Conservation (phyloP, 2,113 vertebrate species). For the Neogobius melanostomus region DNA sequence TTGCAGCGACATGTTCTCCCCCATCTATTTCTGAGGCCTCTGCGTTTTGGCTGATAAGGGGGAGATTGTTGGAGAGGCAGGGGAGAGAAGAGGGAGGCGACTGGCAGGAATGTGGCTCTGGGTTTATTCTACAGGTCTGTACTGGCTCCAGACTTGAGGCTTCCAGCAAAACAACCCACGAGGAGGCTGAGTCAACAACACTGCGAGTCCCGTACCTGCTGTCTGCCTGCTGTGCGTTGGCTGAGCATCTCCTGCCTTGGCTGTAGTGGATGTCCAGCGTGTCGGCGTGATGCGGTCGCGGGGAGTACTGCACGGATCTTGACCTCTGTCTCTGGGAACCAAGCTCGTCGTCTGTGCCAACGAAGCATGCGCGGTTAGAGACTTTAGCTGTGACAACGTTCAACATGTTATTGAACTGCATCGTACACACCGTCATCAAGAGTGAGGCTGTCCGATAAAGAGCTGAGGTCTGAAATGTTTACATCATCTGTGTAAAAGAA, state of each 20-base stretch:
- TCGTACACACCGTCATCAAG: conserved; percentile 86
- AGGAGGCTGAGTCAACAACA: conserved; percentile 6
- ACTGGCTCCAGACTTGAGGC: conserved; percentile 44
- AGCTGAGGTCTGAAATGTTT: conserved; percentile 89
- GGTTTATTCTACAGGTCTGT: conserved; percentile 65
- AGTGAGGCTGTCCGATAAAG: conserved; percentile 88
- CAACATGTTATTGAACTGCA: not conserved
- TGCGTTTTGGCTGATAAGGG: conserved; percentile 69
- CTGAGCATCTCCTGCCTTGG: conserved; percentile 59
- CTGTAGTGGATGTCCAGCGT: conserved; percentile 73
- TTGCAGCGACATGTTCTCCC: conserved; percentile 66
- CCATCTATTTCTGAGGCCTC: conserved; percentile 73
- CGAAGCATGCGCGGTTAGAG: conserved; percentile 19
- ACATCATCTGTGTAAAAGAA: conserved; percentile 82
- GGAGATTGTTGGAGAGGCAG: conserved; percentile 52
- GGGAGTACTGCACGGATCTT: conserved; percentile 85
- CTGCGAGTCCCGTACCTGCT: conserved; percentile 52
- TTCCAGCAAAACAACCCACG: conserved; percentile 19
- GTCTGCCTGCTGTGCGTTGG: conserved; percentile 66
- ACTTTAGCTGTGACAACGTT: not conserved
- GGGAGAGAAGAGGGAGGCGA: conserved; percentile 46
- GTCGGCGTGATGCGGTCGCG: conserved; percentile 83
- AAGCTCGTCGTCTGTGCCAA: conserved; percentile 74
- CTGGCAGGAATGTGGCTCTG: conserved; percentile 71
- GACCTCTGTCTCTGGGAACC: conserved; percentile 79